Evolutionary conservation across 2,113 vertebrate genomes (phyloP).

Genomic region (Gavia stellata): DNA sequence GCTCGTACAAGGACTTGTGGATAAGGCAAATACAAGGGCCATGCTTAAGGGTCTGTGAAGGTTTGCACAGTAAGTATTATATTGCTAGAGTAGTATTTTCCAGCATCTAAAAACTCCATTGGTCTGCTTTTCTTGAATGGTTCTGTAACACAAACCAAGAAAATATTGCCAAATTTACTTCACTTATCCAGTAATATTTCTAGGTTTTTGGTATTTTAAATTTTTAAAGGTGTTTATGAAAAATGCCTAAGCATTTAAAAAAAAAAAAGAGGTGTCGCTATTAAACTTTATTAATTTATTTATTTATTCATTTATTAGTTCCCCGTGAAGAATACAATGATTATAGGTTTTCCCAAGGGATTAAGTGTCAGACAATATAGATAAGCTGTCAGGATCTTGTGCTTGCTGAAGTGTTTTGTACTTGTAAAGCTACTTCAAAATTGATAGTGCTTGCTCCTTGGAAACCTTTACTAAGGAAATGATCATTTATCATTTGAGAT

Average conservation of each 20-base stretch:
- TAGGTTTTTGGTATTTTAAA: background rate
- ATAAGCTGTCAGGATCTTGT: background rate
- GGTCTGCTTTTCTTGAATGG: background rate
- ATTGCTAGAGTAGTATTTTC: background rate
- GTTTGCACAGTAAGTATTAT: background rate
- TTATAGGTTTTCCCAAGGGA: background rate
- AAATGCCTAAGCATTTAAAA: background rate
- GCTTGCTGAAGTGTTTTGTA: background rate
- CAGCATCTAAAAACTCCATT: background rate
- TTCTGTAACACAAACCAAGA: background rate
- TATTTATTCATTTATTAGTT: background rate
- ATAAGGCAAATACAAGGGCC: background rate
- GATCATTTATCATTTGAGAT: background rate
- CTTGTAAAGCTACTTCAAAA: background rate
- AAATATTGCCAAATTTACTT: background rate
- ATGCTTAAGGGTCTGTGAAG: background rate
- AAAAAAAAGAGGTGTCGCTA: background rate
- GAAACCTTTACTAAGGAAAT: background rate
- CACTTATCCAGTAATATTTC: background rate
- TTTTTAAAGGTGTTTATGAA: background rate
- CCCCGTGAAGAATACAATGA: background rate
- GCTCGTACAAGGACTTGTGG: background rate
- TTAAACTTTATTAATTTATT: background rate
- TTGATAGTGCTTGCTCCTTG: background rate
- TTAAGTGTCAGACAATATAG: background rate